Percentiles rank a stretch among this genome's conserved stretches.
Conservation (phyloP, 92 coral and sea anemone genomes). For the Epizoanthus ramosus region DNA sequence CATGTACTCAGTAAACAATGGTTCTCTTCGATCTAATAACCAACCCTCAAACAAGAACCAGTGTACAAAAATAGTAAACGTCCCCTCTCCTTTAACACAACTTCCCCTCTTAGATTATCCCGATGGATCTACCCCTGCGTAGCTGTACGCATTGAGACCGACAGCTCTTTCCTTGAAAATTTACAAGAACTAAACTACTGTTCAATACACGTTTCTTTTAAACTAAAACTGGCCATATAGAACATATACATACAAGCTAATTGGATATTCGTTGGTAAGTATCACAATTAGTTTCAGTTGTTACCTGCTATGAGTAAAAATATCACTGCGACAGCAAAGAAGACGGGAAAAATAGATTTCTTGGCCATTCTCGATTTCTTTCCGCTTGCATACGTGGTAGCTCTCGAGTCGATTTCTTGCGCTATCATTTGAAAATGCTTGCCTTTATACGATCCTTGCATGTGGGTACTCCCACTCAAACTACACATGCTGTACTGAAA, state of each 20-base stretch:
- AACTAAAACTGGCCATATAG: background rate
- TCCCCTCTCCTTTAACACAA: no score
- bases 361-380: background rate
- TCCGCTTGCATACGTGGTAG: background rate
- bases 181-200: no score
- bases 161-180: no score
- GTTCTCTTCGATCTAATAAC: no score
- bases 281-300: no score
- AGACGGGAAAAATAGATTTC: background rate
- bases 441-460: background rate
- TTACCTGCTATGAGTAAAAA: constrained; percentile 12
- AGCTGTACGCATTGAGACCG: no score
- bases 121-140: no score
- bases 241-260: background rate
- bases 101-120: no score
- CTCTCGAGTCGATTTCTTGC: background rate
- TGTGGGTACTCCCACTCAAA: constrained; percentile 1
- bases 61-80: no score
- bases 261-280: background rate
- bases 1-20: no score
- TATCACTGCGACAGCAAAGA: background rate
- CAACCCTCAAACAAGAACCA: no score
- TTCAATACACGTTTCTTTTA: no score
- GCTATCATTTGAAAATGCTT: background rate
- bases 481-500: background rate